Base-by-base conservation (phyloP, 2,113 vertebrate genomes). In the Clarias batrachus region DNA sequence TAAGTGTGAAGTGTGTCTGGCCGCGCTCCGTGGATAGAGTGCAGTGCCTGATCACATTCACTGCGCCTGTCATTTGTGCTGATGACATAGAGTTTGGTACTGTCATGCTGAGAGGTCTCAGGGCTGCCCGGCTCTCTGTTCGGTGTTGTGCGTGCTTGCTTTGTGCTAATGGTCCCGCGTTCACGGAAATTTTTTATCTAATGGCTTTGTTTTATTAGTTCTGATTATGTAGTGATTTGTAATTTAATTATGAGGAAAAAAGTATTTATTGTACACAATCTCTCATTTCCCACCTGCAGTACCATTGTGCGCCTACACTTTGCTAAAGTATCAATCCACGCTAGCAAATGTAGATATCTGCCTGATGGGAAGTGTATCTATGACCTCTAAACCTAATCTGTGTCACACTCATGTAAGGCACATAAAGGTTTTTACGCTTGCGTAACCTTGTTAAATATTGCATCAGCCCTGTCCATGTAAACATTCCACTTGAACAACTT, bases 401-500 rank as follows among this genome's bases (percentile, higher is more conserved):
- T 41, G 57, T 60, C 57, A 76, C 3, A n/a, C 8, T 37, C 68
- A 66, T 66, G 63, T 30, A 76, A 41, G 57, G 23, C 57, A 63
- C 23, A 73, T n/a, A 63, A 76, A 41, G 33, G 23, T 3, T 21
- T 74, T 80, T 80, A 17, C 25, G 48, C 33, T 3, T 48, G 19
- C 21, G 33, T 76, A 52, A 84, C 23, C 25, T 52, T 76, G 57
- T 19, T 77, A 62, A 85, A 77, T 76, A 76, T 76, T 85, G 48
- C 81, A 83, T 27, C 66, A 37, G 56, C 13, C 21, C 12, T 10
- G 54, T 41, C 21, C 10, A 37, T 37, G 7, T 73, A 14, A 33
- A 11, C 21, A 25, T 73, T 21, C 68, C 17, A 33, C 23, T 60
- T 17, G 2, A 41, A 70, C 37, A 83, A n/a, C 41, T 19, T 74